phyloP scores from a whole-genome alignment of 2,113 vertebrate species.

The Anthoscopus minutus region DNA sequence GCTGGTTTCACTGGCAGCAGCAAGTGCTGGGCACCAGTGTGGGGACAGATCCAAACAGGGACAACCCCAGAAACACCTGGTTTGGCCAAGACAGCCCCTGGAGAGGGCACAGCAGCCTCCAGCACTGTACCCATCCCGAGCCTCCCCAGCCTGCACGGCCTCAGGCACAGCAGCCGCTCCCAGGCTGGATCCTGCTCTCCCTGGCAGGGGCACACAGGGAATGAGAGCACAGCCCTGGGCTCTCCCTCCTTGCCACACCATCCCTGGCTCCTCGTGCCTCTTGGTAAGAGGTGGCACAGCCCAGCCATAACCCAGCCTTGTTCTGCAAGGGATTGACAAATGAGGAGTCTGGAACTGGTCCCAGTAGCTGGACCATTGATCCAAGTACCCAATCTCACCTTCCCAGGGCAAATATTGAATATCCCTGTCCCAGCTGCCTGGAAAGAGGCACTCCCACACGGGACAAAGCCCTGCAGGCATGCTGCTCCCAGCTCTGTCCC shows the following conservation, averaged over 20 bases:
- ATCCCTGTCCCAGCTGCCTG: not conserved
- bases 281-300: not conserved
- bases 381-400: not conserved
- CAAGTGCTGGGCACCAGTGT: not conserved
- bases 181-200: not conserved
- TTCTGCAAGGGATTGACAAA: not conserved
- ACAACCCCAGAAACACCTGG: not conserved
- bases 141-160: rapidly evolving
- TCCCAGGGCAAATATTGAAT: not conserved
- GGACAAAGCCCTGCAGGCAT: not conserved
- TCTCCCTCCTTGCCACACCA: not conserved
- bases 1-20: not conserved
- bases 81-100: not conserved
- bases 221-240: not conserved
- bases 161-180: not conserved
- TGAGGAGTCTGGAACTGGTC: not conserved
- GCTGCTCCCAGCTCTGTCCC: not conserved
- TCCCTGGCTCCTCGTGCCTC: not conserved
- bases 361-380: not conserved
- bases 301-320: not conserved
- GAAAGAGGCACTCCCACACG: not conserved
- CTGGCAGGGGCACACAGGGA: rapidly evolving
- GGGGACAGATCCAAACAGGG: rapidly evolving
- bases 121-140: rapidly evolving
- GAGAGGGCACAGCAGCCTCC: not conserved